Conservation (phyloP, 2,888 invertebrate species). For the Microctonus brassicae region DNA sequence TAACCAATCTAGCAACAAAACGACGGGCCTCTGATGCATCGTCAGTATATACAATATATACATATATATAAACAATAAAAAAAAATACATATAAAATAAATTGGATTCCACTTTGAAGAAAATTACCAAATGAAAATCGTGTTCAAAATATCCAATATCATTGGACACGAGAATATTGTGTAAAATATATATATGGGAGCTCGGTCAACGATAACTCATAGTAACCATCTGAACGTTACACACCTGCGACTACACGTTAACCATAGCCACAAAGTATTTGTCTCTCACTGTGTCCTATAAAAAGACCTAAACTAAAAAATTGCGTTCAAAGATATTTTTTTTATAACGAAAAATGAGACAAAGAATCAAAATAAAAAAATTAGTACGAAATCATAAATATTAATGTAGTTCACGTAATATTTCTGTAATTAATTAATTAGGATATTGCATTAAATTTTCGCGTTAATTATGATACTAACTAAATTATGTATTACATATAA, state of each 20-base stretch:
- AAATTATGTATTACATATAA: no score
- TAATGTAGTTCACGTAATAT: background rate
- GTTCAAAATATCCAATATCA: background rate
- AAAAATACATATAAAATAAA: background rate
- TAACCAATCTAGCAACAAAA: conserved; percentile 54
- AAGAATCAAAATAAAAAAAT: background rate
- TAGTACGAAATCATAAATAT: no score
- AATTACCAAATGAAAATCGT: background rate
- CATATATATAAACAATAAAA: background rate
- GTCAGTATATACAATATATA: conserved; percentile 51
- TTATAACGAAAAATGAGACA: background rate
- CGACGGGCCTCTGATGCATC: conserved; percentile 62
- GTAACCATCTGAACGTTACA: conserved; percentile 31
- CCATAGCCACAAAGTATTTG: conserved; percentile 59
- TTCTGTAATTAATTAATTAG: background rate
- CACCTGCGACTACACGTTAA: conserved; percentile 61
- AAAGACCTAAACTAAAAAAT: background rate
- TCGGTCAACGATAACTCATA: conserved; percentile 20
- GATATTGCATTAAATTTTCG: background rate
- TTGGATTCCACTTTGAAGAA: background rate
- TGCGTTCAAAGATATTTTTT: background rate
- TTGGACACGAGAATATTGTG: background rate
- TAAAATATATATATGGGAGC: background rate
- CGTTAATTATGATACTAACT: background rate
- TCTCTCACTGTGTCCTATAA: conserved; percentile 18